These are phyloP conservation scores for Brachymystax lenok DNA, from an alignment of 2,797 vertebrate genomes.

Conservation along the genomic window DNA sequence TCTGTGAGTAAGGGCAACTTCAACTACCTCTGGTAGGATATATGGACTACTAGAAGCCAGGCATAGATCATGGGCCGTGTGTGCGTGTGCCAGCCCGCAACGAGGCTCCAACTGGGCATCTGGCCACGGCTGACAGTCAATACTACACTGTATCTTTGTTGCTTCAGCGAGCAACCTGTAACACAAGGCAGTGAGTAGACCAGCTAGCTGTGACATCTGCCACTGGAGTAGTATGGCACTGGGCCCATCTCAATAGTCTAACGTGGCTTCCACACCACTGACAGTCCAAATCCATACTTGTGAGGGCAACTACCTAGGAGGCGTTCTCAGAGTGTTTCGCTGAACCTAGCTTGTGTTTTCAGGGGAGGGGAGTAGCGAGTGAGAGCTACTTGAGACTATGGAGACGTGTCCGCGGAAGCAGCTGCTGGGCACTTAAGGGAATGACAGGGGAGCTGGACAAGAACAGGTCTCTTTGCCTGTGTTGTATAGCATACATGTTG, in stretches of 20 bases:
- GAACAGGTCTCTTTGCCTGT: constrained; percentile 59
- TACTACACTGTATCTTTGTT: constrained; percentile 73
- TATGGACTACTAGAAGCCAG: neutral
- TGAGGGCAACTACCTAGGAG: neutral
- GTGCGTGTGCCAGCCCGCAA: constrained; percentile 36
- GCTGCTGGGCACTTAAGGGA: constrained; percentile 54
- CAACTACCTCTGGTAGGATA: constrained; percentile 2
- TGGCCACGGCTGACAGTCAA: constrained; percentile 70
- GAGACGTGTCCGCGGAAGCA: constrained; percentile 43
- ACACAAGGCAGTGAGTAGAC: constrained; percentile 47
- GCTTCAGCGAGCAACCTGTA: constrained; percentile 61
- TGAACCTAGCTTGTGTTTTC: neutral
- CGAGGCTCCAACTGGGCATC: constrained; percentile 53
- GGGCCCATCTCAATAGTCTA: neutral
- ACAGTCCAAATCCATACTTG: neutral
- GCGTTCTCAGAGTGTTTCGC: neutral
- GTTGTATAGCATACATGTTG: constrained; percentile 41
- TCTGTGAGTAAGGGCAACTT: neutral
- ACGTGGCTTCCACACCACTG: neutral
- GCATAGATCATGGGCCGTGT: constrained; percentile 18
- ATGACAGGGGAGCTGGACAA: constrained; percentile 45
- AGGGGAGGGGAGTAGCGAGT: neutral
- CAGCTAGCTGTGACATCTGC: constrained; percentile 67
- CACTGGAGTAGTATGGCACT: constrained; percentile 52
- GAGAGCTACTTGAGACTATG: neutral